phyloP scores from a whole-genome alignment of 2,113 vertebrate species.

The Larimichthys polyactis region DNA sequence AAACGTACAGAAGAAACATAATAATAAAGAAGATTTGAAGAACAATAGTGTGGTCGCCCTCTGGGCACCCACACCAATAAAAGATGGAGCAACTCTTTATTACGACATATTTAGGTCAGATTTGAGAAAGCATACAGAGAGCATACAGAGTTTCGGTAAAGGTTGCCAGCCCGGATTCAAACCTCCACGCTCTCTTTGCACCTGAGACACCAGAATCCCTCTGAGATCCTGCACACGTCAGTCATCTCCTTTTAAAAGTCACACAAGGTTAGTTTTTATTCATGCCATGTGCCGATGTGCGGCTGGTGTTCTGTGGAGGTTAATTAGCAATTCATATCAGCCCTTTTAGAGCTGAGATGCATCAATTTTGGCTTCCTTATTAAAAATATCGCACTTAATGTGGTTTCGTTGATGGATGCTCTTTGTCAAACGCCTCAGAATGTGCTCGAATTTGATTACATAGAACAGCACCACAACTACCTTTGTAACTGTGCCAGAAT shows the following conservation, averaged over 20 bases:
- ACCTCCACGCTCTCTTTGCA: neutral
- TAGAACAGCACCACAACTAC: neutral
- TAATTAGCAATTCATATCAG: conserved; percentile 56
- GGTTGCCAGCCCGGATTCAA: neutral
- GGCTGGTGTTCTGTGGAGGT: conserved; percentile 1
- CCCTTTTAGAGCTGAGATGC: conserved; percentile 16
- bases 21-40: no score
- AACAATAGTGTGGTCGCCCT: no score
- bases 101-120: neutral
- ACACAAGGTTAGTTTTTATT: conserved; percentile 53
- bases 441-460: neutral
- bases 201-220: neutral
- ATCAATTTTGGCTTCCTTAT: neutral
- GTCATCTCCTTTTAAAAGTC: conserved; percentile 52
- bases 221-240: conserved; percentile 28
- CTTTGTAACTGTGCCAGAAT: neutral
- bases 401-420: conserved; percentile 7
- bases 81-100: conserved; percentile 20
- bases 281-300: conserved; percentile 9
- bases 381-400: conserved; percentile 1
- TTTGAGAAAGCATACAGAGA: neutral
- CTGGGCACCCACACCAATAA: neutral
- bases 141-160: neutral
- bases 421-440: neutral
- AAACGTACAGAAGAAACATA: no score